Evolutionary conservation across 2,888 invertebrate species (phyloP), one percentile per base, ranked within the genome.

Genomic region (Empis stercorea): DNA sequence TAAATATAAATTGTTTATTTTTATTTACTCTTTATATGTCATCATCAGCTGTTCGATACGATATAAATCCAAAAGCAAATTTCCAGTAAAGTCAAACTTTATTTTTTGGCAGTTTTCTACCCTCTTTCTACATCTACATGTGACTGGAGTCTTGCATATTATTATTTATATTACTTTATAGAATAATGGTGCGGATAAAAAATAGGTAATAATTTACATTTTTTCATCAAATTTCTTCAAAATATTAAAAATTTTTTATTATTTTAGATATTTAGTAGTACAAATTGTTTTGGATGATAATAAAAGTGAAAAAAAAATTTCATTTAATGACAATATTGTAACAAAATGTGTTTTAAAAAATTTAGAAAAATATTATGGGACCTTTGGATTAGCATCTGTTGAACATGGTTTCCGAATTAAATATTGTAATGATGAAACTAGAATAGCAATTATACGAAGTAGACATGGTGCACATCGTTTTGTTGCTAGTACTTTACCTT

Each of bases 391-490:
- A 30, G 86, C 84, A 10, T 73, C 84, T 2, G 73, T 84, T 9
- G 78, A 76, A 59, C 71, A 77, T 47, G 87, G 86, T 20, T 82
- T 87, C 57, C 70, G 75, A 61, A 80, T 82, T 20, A 87, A 85
- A 71, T 87, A 88, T 68, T 84, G 84, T 60, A 87, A 87, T 66
- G 75, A 79, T 54, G 74, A 76, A 49, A 87, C 87, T 0, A 76
- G 78, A 68, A 80, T 87, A 56, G 84, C 83, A 1, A 73, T 88
- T 30, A 72, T 88, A 44, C 74, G 84, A 58, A 73, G 75, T 15
- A 71, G 86, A 44, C 87, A 86, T 62, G 84, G 84, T 0, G 84
- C 87, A 4, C 85, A 88, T 59, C 76, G 72, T 58, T 77, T 83
- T 63, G 72, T 87, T 1, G 71, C 80, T 0, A 81, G 81, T 59